Evolutionary conservation across 2,113 vertebrate genomes (phyloP), one percentile per base, ranked within the genome.

Genomic region (Erinaceus europaeus): DNA sequence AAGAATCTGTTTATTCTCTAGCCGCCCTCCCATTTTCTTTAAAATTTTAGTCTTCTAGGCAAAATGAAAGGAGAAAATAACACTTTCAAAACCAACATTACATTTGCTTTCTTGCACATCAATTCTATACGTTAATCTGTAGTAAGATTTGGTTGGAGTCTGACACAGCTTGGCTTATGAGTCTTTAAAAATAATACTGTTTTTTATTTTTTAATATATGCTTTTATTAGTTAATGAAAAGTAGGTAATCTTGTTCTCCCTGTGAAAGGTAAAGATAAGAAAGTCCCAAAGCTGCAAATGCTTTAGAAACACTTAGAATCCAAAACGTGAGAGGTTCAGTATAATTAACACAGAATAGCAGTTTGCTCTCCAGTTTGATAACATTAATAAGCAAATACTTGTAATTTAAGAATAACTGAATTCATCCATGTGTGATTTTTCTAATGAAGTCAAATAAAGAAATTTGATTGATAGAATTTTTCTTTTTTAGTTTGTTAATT

Each of bases 391-490:
- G 94, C 42, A 94, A 96, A 40, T 73, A 61, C 23, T 94, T 93
- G 44, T 90, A 88, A 94, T 95, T 94, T 91, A 94, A 90, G 42
- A 87, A 87, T 62, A 92, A 88, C 96, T 72, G 73, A 93, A 78
- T 90, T 88, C 76, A 91, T 38, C 84, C 64, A 79, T 92, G 42
- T 79, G 91, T 89, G 80, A 93, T 95, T 96, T 55, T 95, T 95
- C 88, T 91, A 95, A 96, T 92, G 53, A 94, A 96, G 75, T 78
- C 69, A 94, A 94, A 89, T 80, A 77, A 90, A 90, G 48, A 94
- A 88, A 93, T 90, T 90, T 92, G 91, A 61, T 92, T 83, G 32
- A 89, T 94, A 1, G 27, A 77, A 87, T 86, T 93, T 68, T 81
- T 91, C 85, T 86, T 93, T 68, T 81, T 91, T 86, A 90, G 84